phyloP scores from a whole-genome alignment of 2,113 vertebrate genomes.

The Pontoporia blainvillei region DNA sequence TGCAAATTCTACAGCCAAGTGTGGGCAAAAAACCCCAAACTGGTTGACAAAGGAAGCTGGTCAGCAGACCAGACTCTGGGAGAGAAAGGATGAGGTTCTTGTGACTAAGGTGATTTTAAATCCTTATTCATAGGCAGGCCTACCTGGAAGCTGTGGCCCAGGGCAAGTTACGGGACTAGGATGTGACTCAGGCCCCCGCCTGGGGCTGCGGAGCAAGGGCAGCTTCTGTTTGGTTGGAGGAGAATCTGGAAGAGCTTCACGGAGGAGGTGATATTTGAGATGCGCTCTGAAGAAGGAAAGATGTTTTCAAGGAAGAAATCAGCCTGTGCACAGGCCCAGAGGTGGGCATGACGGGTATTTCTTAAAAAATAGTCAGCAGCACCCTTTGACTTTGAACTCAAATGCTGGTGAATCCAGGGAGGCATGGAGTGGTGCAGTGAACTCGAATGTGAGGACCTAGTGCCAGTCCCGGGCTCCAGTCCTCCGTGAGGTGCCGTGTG shows the following conservation, averaged over 20 bases:
- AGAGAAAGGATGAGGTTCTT: neutral
- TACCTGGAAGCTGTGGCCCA: neutral
- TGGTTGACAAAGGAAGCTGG: neutral
- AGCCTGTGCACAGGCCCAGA: neutral
- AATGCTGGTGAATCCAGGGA: neutral
- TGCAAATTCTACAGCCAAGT: neutral
- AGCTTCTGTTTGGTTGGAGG: no score
- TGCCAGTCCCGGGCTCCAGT: neutral
- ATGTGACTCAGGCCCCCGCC: neutral
- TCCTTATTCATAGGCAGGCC: neutral
- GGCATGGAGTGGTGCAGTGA: neutral
- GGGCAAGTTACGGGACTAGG: rapidly evolving
- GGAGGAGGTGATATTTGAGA: neutral
- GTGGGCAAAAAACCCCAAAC: no score
- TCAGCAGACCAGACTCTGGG: neutral
- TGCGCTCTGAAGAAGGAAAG: neutral
- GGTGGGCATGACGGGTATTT: neutral
- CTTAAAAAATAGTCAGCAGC: neutral
- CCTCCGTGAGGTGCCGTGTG: rapidly evolving
- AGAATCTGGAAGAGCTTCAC: neutral
- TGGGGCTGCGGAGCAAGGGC: neutral
- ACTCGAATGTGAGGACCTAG: rapidly evolving
- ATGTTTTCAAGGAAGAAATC: neutral
- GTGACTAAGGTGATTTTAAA: neutral
- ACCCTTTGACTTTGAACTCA: neutral